Evolutionary conservation across 2,797 vertebrate species (phyloP).

Genomic region (Eurystomus glaucurus): DNA sequence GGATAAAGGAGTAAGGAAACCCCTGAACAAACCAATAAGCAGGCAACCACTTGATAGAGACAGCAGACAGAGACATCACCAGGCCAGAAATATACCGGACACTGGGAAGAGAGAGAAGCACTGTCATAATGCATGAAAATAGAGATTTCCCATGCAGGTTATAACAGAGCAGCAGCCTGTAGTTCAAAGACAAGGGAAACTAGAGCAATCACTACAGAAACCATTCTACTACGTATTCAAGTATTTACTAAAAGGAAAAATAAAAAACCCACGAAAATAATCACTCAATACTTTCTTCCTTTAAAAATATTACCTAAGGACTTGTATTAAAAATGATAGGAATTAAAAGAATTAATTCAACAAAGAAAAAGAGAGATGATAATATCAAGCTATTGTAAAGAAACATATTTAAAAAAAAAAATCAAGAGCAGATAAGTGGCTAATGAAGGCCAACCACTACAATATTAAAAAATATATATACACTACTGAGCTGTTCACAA

Average conservation of each 20-base stretch:
- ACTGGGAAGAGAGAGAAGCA: neutral
- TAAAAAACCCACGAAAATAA: slow-evolving; percentile 1
- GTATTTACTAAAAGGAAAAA: slow-evolving; percentile 1
- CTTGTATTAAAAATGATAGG: neutral
- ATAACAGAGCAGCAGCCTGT: neutral
- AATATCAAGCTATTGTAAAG: neutral
- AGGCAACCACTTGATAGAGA: neutral
- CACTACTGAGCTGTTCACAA: neutral
- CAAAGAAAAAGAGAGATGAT: neutral
- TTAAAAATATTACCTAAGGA: neutral
- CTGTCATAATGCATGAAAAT: slow-evolving; percentile 6
- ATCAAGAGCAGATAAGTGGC: neutral
- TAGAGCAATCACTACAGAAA: slow-evolving; percentile 25
- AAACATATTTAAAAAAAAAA: neutral
- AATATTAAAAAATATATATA: neutral
- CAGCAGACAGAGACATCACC: slow-evolving; percentile 57
- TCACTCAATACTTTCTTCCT: neutral
- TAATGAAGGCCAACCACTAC: neutral
- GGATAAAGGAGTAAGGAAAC: neutral
- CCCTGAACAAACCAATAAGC: neutral
- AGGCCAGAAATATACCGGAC: slow-evolving; percentile 46
- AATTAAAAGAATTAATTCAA: neutral
- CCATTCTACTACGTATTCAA: neutral
- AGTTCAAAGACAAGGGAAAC: neutral
- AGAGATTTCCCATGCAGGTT: slow-evolving; percentile 31